Conservation (phyloP, 1,140 invertebrate species). For the Zaprionus nigranus region DNA sequence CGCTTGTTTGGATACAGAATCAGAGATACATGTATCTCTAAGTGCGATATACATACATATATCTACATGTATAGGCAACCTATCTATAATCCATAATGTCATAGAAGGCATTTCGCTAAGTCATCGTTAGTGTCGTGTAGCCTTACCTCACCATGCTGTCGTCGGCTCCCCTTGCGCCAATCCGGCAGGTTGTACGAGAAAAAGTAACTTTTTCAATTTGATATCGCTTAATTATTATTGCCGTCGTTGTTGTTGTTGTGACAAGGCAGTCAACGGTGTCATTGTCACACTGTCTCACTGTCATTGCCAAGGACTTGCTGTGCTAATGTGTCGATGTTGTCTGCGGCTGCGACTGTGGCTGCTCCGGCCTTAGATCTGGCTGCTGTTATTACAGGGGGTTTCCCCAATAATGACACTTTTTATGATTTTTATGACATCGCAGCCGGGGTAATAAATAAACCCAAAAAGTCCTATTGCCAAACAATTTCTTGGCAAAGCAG, state of each 20-base stretch:
- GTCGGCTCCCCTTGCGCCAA: background rate
- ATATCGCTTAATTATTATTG: slow-evolving; percentile 79
- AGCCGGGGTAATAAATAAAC: slow-evolving; percentile 74
- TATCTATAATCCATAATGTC: slow-evolving; percentile 56
- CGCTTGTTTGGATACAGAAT: slow-evolving; percentile 21
- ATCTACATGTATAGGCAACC: slow-evolving; percentile 31
- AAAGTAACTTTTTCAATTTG: slow-evolving; percentile 78
- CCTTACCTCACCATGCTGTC: background rate
- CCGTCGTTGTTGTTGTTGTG: slow-evolving; percentile 60
- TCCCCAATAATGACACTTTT: slow-evolving; percentile 68
- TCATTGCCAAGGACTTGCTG: slow-evolving; percentile 46
- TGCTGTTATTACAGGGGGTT: slow-evolving; percentile 50
- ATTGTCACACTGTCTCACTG: slow-evolving; percentile 61
- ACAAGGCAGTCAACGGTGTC: slow-evolving; percentile 73
- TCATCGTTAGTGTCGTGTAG: slow-evolving; percentile 49
- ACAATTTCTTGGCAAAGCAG: slow-evolving; percentile 24
- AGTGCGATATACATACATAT: background rate
- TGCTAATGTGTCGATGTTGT: slow-evolving; percentile 55
- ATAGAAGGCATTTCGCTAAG: slow-evolving; percentile 53
- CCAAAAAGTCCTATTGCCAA: slow-evolving; percentile 31
- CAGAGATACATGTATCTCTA: background rate
- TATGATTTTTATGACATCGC: slow-evolving; percentile 76
- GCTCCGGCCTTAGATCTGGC: slow-evolving; percentile 13
- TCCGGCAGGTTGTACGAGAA: slow-evolving; percentile 53
- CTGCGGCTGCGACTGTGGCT: background rate